Conservation (phyloP, 2,888 invertebrate species). For the Orthonychiurus folsomi region DNA sequence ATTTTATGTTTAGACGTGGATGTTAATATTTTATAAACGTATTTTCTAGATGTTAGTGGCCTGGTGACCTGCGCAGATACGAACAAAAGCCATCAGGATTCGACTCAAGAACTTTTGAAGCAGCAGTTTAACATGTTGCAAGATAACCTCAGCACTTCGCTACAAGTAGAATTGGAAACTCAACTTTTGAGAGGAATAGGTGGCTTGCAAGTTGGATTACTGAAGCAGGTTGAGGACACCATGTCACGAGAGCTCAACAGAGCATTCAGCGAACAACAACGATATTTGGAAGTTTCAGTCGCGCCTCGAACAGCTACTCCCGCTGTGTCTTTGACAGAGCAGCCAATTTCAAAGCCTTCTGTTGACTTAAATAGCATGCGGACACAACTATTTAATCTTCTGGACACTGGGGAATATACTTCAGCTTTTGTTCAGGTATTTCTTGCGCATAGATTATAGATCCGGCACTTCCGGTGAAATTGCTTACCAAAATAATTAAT, state of each 20-base stretch:
- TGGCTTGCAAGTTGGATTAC: conserved; percentile 44
- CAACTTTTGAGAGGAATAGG: conserved; percentile 32
- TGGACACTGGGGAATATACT: conserved; percentile 66
- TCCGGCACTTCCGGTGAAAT: neutral
- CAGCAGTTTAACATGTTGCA: conserved; percentile 31
- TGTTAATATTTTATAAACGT: too few species aligned
- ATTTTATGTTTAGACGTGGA: too few species aligned
- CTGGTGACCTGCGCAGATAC: conserved; percentile 27
- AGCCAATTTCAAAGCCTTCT: neutral
- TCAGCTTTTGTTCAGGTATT: conserved; percentile 68
- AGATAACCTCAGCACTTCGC: conserved; percentile 30
- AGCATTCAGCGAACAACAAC: conserved; percentile 54
- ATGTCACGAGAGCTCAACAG: conserved; percentile 46
- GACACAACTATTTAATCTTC: conserved; percentile 59
- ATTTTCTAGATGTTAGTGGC: conserved; percentile 28
- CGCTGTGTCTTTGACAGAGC: conserved; percentile 48
- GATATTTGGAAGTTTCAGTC: conserved; percentile 54
- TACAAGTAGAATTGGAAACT: conserved; percentile 35
- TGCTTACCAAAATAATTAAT: neutral
- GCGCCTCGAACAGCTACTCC: conserved; percentile 63
- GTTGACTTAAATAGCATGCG: conserved; percentile 50
- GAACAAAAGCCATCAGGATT: conserved; percentile 20
- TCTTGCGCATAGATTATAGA: conserved; percentile 1
- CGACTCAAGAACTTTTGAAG: conserved; percentile 26
- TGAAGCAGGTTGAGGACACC: conserved; percentile 44